Evolutionary conservation across 2,888 invertebrate genomes (phyloP).

Genomic region (Abscondita cerata): DNA sequence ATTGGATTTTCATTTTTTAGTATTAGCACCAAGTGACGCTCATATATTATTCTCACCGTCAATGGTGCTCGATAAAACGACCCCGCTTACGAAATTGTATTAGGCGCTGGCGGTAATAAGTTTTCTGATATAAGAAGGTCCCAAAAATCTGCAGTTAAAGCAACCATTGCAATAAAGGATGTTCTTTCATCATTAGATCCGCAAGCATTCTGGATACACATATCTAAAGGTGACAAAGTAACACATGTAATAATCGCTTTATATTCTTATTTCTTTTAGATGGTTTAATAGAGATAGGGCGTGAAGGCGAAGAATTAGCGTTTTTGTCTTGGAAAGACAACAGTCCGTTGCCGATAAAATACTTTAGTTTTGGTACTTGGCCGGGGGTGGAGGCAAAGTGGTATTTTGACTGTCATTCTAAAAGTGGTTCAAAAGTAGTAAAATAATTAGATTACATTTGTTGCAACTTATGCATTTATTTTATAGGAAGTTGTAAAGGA

Average conservation of each 20-base stretch:
- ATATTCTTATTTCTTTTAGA: constrained; percentile 55
- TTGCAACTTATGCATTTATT: constrained; percentile 6
- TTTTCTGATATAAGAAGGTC: constrained; percentile 71
- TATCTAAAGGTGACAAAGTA: constrained; percentile 61
- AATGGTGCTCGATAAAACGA: constrained; percentile 59
- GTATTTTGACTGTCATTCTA: constrained; percentile 69
- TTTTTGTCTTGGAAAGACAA: constrained; percentile 67
- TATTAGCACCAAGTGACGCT: constrained; percentile 71
- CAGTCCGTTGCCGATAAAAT: constrained; percentile 66
- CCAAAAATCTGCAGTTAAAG: constrained; percentile 65
- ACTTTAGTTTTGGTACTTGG: constrained; percentile 75
- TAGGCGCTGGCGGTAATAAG: constrained; percentile 75
- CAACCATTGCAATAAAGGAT: constrained; percentile 61
- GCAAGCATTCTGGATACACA: constrained; percentile 71
- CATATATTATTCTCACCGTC: constrained; percentile 71
- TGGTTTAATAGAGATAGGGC: constrained; percentile 68
- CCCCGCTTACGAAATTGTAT: constrained; percentile 74
- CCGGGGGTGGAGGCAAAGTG: constrained; percentile 70
- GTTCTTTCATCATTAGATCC: constrained; percentile 68
- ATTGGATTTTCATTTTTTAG: constrained; percentile 70
- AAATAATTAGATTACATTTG: background rate
- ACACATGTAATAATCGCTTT: background rate
- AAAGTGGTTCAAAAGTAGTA: constrained; percentile 46
- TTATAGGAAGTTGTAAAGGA: constrained; percentile 57
- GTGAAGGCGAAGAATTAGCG: constrained; percentile 67